Base-by-base conservation (phyloP, 2,888 invertebrate genomes). In the Caenorhabditis sp. region DNA sequence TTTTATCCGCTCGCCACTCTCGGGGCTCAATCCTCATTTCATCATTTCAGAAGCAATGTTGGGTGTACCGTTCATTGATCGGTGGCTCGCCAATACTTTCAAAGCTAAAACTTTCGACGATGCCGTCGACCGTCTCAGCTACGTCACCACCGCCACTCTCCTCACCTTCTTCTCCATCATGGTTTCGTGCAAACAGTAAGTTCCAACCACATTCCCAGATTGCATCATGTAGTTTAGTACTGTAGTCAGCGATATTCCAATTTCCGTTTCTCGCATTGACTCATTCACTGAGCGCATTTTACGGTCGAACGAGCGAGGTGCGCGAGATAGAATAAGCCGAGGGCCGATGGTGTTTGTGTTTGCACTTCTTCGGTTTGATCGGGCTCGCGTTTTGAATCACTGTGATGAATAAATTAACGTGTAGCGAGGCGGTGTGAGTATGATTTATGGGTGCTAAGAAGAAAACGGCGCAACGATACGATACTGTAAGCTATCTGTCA, bases 161-260 rank as follows among this genome's bases (percentile, higher is more conserved):
- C 79, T 88, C 30, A 72, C 83, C 15, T 88, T 88, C 78, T 88
- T 88, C 80, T 85, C 87, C n/a, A 76, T 88, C 17, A 87, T 88
- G 87, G 88, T 88, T 37, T 88, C 87, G 1, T 87, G 86, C 32
- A 87, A 87, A 48, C 87, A 87, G 84, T 87, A 62, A 66, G 87
- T 26, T 3, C 2, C 20, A 8, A 1, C 20, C 15, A 17, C 8
- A 5, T 26, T 26, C 26, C n/a, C n/a, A 11, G 7, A 53, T 50
- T 52, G 43, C 50, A 35, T 50, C 50, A 46, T 35, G 22, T 7
- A 20, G 8, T 11, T 24, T 11, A 24, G 24, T 45, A 59, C 59
- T 45, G 45, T 52, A 63, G 22, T 48, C 41, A 4, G 53, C n/a
- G 15, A 7, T 27, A 7, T 43, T 9, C 39, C 43, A 58, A 66